A percentile compares a stretch with the other conserved stretches of the same genome.
These are phyloP conservation scores for Calliopum simillimum DNA, from an alignment of 2,888 invertebrate genomes.

Conservation along the genomic window DNA sequence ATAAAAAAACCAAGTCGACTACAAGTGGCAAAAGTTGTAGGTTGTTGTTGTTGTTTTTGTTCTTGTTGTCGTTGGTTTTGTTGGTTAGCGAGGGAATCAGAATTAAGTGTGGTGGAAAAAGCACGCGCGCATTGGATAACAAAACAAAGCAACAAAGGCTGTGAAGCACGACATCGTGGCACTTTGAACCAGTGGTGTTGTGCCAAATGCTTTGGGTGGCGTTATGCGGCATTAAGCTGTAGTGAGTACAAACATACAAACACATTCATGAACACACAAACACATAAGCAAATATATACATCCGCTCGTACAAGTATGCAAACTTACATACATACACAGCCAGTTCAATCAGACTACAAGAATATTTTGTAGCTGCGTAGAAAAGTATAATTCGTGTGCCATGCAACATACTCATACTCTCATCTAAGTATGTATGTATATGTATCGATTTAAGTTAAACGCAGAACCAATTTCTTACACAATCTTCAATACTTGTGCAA, in stretches of 20 bases:
- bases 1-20: constrained; percentile 41
- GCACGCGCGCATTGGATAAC: constrained; percentile 54
- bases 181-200: constrained; percentile 55
- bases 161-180: constrained; percentile 55
- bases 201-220: constrained; percentile 53
- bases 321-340: background rate
- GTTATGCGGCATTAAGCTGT: constrained; percentile 35
- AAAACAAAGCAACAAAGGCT: constrained; percentile 54
- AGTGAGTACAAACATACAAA: no score
- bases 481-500: no score
- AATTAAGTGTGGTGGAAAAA: constrained; percentile 52
- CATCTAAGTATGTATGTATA: constrained; percentile 10
- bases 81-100: constrained; percentile 39
- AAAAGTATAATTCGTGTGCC: constrained; percentile 21
- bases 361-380: constrained; percentile 33
- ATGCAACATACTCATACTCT: constrained; percentile 7
- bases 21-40: constrained; percentile 51
- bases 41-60: constrained; percentile 43
- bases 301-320: constrained; percentile 15
- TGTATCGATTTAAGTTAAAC: constrained; percentile 24
- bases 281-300: constrained; percentile 19
- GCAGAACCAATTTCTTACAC: no score
- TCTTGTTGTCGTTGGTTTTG: constrained; percentile 44
- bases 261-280: constrained; percentile 26
- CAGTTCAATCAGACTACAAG: constrained; percentile 21